Percentiles rank a stretch among this genome's conserved stretches.
Conservation (phyloP, 2,113 vertebrate species). For the Catharus minimus region DNA sequence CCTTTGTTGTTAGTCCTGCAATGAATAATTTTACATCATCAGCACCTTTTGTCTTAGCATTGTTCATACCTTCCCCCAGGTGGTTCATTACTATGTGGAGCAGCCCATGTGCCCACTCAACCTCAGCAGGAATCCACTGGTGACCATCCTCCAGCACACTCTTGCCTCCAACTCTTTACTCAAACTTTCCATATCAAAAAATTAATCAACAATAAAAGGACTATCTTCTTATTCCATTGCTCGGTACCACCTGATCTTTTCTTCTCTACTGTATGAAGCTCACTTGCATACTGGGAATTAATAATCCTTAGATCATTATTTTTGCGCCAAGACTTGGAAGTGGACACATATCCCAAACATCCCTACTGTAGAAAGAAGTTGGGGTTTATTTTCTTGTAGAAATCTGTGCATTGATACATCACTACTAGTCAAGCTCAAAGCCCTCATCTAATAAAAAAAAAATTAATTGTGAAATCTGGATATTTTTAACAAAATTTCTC, state of each 20-base stretch:
- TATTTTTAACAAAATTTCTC: neutral
- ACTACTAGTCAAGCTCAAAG: neutral
- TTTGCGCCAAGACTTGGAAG: neutral
- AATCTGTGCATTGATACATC: neutral
- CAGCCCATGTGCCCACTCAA: neutral
- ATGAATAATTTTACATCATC: neutral
- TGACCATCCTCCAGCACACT: neutral
- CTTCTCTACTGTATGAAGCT: neutral
- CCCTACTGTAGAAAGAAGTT: neutral
- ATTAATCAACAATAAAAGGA: neutral
- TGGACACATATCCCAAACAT: neutral
- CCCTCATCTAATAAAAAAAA: neutral
- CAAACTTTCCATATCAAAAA: neutral
- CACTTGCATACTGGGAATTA: neutral
- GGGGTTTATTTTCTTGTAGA: neutral
- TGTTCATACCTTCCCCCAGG: neutral
- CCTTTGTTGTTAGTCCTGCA: neutral
- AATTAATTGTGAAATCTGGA: neutral
- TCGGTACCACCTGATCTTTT: neutral
- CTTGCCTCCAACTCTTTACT: neutral
- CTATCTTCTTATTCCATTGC: neutral
- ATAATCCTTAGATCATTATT: neutral
- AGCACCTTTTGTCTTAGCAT: neutral
- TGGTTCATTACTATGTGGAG: neutral
- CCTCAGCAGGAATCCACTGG: rapidly evolving